Conservation (phyloP, 2,888 invertebrate species). For the Papilio gigon region DNA sequence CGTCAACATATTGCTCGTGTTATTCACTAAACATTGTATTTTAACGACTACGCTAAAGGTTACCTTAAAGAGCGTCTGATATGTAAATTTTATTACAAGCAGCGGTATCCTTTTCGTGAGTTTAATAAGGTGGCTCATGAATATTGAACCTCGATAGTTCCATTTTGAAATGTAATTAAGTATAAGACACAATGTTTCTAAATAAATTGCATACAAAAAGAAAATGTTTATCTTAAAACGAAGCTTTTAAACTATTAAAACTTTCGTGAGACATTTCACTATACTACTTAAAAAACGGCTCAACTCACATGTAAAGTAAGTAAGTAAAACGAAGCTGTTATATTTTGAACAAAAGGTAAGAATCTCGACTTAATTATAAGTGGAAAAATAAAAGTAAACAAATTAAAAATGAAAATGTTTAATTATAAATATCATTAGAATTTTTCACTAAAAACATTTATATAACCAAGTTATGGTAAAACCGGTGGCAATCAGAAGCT, state of each 20-base stretch:
- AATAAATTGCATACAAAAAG: background rate
- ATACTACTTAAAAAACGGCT: too few species aligned
- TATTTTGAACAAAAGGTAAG: too few species aligned
- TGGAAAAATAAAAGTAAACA: too few species aligned
- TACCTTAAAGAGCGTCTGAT: constrained; percentile 10
- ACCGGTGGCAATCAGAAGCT: background rate
- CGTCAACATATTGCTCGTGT: constrained; percentile 1
- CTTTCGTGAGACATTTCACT: too few species aligned
- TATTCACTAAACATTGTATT: constrained; percentile 12
- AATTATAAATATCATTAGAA: background rate
- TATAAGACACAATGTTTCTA: background rate
- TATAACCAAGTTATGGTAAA: background rate
- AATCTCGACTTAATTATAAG: too few species aligned
- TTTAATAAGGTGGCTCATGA: constrained; percentile 10
- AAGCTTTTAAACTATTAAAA: too few species aligned
- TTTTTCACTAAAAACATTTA: background rate
- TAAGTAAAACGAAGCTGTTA: too few species aligned
- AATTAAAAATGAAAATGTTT: too few species aligned
- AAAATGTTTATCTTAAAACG: background rate
- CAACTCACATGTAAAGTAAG: too few species aligned
- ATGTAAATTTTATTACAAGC: constrained; percentile 17
- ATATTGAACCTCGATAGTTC: constrained; percentile 21
- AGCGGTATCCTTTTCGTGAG: background rate
- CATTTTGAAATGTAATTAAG: background rate
- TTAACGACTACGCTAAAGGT: constrained; percentile 17